Conservation (phyloP, 2,113 vertebrate genomes). For the Urocolius indicus region DNA sequence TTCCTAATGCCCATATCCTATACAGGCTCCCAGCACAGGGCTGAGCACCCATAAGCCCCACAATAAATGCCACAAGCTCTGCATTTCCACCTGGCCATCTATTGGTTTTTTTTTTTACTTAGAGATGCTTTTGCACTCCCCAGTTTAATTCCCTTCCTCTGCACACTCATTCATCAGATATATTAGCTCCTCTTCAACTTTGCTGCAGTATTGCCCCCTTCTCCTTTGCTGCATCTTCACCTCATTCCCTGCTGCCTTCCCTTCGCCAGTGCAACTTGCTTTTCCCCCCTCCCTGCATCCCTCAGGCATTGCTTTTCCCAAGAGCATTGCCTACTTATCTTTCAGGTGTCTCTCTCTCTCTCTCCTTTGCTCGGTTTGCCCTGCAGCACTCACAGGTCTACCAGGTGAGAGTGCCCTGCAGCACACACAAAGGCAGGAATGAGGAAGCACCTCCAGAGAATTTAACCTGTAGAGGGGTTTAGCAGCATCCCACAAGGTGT, state of each 20-base stretch:
- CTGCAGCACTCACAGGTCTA: too few relatives aligned
- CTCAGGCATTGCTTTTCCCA: background rate
- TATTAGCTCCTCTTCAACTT: background rate
- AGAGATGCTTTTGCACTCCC: background rate
- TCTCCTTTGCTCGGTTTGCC: too few relatives aligned
- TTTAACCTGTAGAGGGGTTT: background rate
- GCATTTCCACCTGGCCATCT: background rate
- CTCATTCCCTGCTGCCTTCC: background rate
- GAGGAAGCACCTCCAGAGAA: background rate
- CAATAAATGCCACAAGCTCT: background rate
- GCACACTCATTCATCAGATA: background rate
- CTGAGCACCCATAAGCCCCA: accelerated
- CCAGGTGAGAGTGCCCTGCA: background rate
- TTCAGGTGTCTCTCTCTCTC: background rate
- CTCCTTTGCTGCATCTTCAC: background rate
- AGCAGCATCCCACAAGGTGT: background rate
- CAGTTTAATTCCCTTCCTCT: background rate
- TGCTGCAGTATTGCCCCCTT: background rate
- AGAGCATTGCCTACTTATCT: background rate
- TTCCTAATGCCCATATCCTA: background rate
- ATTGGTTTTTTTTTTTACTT: background rate
- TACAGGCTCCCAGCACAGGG: accelerated
- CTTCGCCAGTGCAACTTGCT: background rate
- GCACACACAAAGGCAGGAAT: background rate
- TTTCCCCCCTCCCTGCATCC: background rate